Evolutionary conservation across 2,113 vertebrate species (phyloP).

Genomic region (Mormoops blainvillei): DNA sequence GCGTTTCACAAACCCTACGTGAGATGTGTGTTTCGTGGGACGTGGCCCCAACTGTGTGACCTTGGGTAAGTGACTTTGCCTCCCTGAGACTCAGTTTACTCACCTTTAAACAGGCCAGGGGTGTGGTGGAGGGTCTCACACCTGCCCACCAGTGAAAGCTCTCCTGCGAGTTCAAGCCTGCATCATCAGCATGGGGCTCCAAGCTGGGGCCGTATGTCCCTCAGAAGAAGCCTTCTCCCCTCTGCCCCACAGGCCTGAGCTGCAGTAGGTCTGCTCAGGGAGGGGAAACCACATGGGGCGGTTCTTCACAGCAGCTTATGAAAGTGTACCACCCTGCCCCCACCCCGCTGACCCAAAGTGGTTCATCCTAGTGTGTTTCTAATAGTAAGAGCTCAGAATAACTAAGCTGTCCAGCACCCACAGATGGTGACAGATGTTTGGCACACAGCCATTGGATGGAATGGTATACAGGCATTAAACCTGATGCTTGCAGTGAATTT

Average conservation of each 20-base stretch:
- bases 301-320: background rate
- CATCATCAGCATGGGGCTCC: fast-evolving
- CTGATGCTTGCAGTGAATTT: background rate
- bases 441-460: background rate
- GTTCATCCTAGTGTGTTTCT: fast-evolving
- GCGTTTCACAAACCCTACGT: background rate
- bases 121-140: background rate
- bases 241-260: fast-evolving
- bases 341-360: background rate
- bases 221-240: background rate
- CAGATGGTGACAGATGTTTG: fast-evolving
- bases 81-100: background rate
- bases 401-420: fast-evolving
- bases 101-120: background rate
- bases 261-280: background rate
- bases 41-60: background rate
- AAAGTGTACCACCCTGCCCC: background rate
- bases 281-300: background rate
- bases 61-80: background rate
- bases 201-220: fast-evolving
- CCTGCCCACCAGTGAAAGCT: background rate
- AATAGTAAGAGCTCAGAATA: background rate
- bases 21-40: background rate
- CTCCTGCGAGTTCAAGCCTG: background rate
- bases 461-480: fast-evolving